phyloP scores from a whole-genome alignment of 2,888 invertebrate genomes.

The Latrodectus elegans region DNA sequence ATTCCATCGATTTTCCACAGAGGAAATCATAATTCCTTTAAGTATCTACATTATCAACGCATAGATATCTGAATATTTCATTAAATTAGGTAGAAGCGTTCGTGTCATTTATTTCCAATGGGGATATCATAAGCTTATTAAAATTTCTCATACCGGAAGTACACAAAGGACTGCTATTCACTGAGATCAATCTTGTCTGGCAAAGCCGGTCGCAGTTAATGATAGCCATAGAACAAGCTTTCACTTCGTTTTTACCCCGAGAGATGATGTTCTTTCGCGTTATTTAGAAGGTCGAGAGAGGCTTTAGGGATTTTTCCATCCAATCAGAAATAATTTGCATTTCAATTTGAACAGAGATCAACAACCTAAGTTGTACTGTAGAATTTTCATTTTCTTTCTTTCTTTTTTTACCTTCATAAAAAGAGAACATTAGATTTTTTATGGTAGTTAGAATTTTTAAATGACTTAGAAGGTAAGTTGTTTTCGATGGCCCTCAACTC shows the following conservation, averaged over 20 bases:
- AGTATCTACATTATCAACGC: no score
- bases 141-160: neutral
- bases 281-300: constrained; percentile 14
- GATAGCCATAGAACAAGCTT: constrained; percentile 5
- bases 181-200: neutral
- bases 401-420: no score
- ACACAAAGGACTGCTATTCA: neutral
- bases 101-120: neutral
- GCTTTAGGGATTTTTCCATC: neutral
- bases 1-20: no score
- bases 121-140: neutral
- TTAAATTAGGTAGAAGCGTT: neutral
- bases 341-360: constrained; percentile 32
- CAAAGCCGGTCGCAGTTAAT: neutral
- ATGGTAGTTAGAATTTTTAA: no score
- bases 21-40: no score
- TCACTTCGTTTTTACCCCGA: constrained; percentile 9
- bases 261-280: neutral
- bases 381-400: neutral
- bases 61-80: no score
- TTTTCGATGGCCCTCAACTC: no score
- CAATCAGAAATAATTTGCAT: constrained; percentile 36
- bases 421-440: no score
- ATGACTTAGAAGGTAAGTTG: no score
- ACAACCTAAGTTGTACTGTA: constrained; percentile 17